These are phyloP conservation scores for fruit fly (Drosophila melanogaster) DNA, from an alignment of 1,140 invertebrate genomes.

Conservation along the genomic window Release_6_plus_ISO1_MT NC_004354.4:13474001-13474500, in stretches of 20 bases:
- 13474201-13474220: background rate
- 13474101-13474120: conserved; percentile 64
- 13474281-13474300: background rate
- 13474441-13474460: too few relatives aligned
- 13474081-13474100: conserved; percentile 45
- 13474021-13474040: conserved; percentile 8
- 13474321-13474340: too few relatives aligned
- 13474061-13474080: background rate
- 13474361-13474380: too few relatives aligned
- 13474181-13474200: conserved; percentile 1
- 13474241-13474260: too few relatives aligned
- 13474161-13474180: conserved; percentile 59
- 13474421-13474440: too few relatives aligned
- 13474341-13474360: too few relatives aligned
- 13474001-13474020: conserved; percentile 15
- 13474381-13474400: too few relatives aligned
- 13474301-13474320: too few relatives aligned
- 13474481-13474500: too few relatives aligned
- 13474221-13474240: background rate
- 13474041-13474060: conserved; percentile 1
- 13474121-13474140: conserved; percentile 70
- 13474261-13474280: background rate
- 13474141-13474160: conserved; percentile 72
- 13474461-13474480: too few relatives aligned
- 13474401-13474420: too few relatives aligned